Conservation (phyloP, 2,797 vertebrate genomes). For the Mus spretus region DNA sequence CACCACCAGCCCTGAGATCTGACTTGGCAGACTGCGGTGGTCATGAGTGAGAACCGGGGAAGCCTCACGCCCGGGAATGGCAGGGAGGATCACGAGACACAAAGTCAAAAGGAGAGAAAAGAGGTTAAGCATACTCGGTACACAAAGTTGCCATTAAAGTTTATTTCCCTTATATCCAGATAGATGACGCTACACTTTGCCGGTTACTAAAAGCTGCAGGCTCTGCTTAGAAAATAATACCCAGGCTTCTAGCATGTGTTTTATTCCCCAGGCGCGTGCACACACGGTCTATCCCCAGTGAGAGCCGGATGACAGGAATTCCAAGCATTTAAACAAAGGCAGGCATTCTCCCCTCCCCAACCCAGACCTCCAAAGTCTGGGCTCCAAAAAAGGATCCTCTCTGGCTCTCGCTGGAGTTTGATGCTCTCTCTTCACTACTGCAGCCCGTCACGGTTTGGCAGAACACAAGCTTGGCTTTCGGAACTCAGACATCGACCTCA, state of each 20-base stretch:
- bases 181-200: slow-evolving; percentile 88
- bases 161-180: slow-evolving; percentile 87
- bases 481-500: slow-evolving; percentile 47
- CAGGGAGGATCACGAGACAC: slow-evolving; percentile 63
- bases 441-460: slow-evolving; percentile 80
- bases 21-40: neutral
- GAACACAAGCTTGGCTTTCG: slow-evolving; percentile 70
- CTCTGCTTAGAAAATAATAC: slow-evolving; percentile 76
- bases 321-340: slow-evolving; percentile 79
- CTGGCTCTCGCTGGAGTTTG: slow-evolving; percentile 79
- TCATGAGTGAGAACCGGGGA: neutral
- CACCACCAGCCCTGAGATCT: neutral
- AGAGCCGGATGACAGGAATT: slow-evolving; percentile 69
- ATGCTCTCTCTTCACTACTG: slow-evolving; percentile 75
- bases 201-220: slow-evolving; percentile 81
- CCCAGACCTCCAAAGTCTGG: slow-evolving; percentile 22
- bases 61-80: slow-evolving; percentile 53
- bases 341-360: neutral
- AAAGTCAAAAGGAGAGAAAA: slow-evolving; percentile 86
- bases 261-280: slow-evolving; percentile 76
- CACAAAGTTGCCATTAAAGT: slow-evolving; percentile 88
- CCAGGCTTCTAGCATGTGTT: slow-evolving; percentile 82
- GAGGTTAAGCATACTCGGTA: slow-evolving; percentile 70
- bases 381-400: slow-evolving; percentile 74
- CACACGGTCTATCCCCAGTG: slow-evolving; percentile 48